Conservation (phyloP, 2,797 vertebrate species). For the Melanotaenia trifasciata region DNA sequence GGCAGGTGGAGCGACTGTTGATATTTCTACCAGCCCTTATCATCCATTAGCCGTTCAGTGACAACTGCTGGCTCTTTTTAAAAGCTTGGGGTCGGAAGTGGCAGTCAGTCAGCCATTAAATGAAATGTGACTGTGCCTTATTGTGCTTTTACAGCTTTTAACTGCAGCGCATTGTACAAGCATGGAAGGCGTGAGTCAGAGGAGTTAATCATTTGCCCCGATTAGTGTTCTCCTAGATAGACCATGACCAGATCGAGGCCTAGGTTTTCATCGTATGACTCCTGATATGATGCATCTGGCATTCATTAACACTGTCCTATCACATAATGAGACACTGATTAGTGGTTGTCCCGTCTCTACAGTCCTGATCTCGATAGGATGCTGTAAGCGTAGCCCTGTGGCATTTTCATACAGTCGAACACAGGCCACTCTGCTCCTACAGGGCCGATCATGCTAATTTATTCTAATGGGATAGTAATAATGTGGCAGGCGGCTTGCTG, state of each 20-base stretch:
- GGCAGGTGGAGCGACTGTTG: conserved; percentile 43
- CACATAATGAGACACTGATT: conserved; percentile 68
- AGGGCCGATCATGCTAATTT: conserved; percentile 69
- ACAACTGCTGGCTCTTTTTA: conserved; percentile 28
- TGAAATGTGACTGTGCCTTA: conserved; percentile 48
- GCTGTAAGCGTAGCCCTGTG: conserved; percentile 45
- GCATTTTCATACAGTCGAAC: conserved; percentile 51
- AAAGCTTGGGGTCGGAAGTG: conserved; percentile 43
- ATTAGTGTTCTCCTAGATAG: conserved; percentile 46
- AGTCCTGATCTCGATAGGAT: conserved; percentile 39
- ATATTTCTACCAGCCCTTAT: conserved; percentile 33
- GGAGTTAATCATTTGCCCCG: conserved; percentile 53
- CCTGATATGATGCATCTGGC: conserved; percentile 40
- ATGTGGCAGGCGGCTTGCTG: conserved; percentile 66
- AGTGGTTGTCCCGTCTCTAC: conserved; percentile 39
- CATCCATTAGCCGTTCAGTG: conserved; percentile 39
- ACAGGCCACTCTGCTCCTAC: conserved; percentile 40
- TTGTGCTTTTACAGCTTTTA: conserved; percentile 59
- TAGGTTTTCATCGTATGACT: conserved; percentile 19
- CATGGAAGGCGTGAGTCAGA: conserved; percentile 47
- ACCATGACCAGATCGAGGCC: conserved; percentile 26
- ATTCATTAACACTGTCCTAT: conserved; percentile 27
- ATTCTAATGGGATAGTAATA: conserved; percentile 77
- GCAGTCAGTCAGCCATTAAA: conserved; percentile 52
- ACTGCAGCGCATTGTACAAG: conserved; percentile 51